These are phyloP conservation scores for Mormyrus lacerda DNA, from an alignment of 2,113 vertebrate species.

Conservation along the genomic window DNA sequence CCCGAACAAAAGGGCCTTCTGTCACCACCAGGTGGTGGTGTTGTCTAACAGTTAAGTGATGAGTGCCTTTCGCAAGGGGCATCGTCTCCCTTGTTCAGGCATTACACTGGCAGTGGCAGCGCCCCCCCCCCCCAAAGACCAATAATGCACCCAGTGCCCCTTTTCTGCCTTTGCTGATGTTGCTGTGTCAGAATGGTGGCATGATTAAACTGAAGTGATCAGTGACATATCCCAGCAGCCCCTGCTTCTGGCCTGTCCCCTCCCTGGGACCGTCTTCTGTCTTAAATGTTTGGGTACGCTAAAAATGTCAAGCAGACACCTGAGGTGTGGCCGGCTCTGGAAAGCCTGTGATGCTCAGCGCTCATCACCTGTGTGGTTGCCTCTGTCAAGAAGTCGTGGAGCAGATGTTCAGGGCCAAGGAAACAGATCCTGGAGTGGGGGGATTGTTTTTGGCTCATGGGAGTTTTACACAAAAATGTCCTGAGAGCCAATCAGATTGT, in stretches of 20 bases:
- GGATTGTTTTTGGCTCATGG: background rate
- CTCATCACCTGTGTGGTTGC: background rate
- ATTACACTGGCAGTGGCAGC: background rate
- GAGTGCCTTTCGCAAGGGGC: background rate
- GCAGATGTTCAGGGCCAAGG: background rate
- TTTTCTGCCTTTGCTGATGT: background rate
- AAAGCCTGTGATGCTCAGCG: background rate
- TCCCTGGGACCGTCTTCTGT: background rate
- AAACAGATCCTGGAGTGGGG: background rate
- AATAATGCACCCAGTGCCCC: background rate
- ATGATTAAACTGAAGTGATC: background rate
- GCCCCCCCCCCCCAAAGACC: background rate
- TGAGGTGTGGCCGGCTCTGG: background rate
- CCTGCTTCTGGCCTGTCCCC: no score
- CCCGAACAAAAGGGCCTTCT: background rate
- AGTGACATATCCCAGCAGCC: background rate
- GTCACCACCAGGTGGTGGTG: background rate
- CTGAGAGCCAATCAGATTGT: no score
- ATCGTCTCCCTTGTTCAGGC: background rate
- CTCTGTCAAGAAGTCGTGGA: background rate
- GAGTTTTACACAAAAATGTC: no score
- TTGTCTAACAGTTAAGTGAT: background rate
- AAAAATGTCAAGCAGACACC: background rate
- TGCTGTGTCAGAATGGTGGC: background rate
- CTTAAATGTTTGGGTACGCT: background rate